Base-by-base conservation (phyloP, 2,888 invertebrate species). In the Ephialtes manifestator region DNA sequence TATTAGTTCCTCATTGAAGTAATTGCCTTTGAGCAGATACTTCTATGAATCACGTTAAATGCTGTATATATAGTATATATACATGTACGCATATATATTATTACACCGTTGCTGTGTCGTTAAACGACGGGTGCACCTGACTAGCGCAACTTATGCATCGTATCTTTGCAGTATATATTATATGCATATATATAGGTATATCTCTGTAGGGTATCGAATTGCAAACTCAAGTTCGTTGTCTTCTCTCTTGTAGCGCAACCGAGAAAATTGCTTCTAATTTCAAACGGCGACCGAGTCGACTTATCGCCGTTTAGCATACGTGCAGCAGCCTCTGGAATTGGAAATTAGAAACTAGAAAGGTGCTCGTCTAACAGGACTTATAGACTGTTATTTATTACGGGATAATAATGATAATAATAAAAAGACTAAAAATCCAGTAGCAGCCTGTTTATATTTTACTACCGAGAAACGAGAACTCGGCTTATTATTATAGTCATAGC, bases 251-350 rank as follows among this genome's bases (percentile, higher is more conserved):
- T 39, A 28, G 20, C 10, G 24, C 15, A 43, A 10, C 20, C 35
- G 46, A 75, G 80, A 81, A 85, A 82, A 85, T 85, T 85, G 79
- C 82, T 85, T 71, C 85, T 80, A 75, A 75, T 86, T 85, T 55
- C 83, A 86, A 86, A 83, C 67, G 79, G 60, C 39, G 63, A 63
- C 81, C 84, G 71, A 79, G 70, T 39, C 68, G 65, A 85, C 74
- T 85, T 85, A 85, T 82, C 85, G 76, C 76, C 71, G 71, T 82
- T 85, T 85, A 85, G 75, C 85, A 53, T 60, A 43, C 60, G 60
- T 46, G 35, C 53, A 39, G 39, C 28, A 39, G 68, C n/a, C 76
- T 43, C 10, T 48, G 58, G 68, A 77, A 84, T 81, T 51, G 63
- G 53, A 81, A 81, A 84, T 84, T 81, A 78, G 74, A 84, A 81